Evolutionary conservation across 2,113 vertebrate genomes (phyloP), one percentile per base, ranked within the genome.

Genomic region (Meriones unguiculatus): DNA sequence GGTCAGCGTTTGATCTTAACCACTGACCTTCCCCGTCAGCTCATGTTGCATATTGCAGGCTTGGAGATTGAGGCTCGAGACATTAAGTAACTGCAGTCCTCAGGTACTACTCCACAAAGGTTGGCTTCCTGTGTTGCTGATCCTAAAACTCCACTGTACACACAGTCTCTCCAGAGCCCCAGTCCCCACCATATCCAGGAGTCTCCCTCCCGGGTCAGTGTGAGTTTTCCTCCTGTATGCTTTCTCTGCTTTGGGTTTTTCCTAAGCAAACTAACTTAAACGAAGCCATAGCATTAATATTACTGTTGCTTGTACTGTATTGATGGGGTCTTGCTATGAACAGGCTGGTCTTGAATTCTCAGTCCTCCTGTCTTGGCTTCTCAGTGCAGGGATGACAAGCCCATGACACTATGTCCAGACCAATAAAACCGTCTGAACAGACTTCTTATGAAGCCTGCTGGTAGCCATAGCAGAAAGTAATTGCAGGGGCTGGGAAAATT

Each of bases 241-340:
- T 84, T 59, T 88, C 64, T 62, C 14, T 41, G 32, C 62, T 90
- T 86, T n/a, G 24, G 65, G 59, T 73, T 92, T 91, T 89, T 64
- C 91, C 32, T 18, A 50, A 52, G 76, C 25, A 50, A 81, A 59
- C 35, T 7, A 32, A 38, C 81, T 85, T 85, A 64, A 65, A 64
- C 41, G 32, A 72, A 50, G 20, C 12, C 80, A 59, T 24, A 13
- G 54, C n/a, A 24, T 24, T n/a, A 11, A 59, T 57, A 15, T 62
- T 59, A 25, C 38, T 62, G 54, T 2, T 38, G 35, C 5, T n/a
- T 22, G 35, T 38, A 35, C 20, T 59, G 22, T 13, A 38, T 38
- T 38, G 54, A 62, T 20, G 14, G 28, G 15, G 76, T 78, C 38
- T 67, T 28, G 46, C 18, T 65, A 17, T 25, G n/a, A 46, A 30